Conservation (phyloP, 2,797 vertebrate genomes). For the Notolepis coatsorum region DNA sequence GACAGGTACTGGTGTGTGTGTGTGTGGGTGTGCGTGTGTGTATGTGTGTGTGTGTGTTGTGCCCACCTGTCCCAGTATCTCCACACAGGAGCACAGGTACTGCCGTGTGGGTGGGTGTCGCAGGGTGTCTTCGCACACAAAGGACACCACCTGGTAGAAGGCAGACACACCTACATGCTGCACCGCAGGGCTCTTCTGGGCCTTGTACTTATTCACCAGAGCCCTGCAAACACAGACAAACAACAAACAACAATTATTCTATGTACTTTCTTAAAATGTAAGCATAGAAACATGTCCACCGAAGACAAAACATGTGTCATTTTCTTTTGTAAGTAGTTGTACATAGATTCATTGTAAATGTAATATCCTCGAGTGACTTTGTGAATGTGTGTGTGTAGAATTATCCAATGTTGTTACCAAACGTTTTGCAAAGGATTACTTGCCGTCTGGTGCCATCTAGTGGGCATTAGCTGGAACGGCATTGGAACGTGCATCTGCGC, state of each 20-base stretch:
- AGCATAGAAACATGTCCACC: not conserved
- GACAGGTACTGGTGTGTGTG: constrained; percentile 96
- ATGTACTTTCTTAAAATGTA: not conserved
- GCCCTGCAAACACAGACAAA: constrained; percentile 74
- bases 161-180: constrained; percentile 91
- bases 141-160: constrained; percentile 93
- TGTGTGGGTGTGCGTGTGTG: constrained; percentile 75
- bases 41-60: not conserved
- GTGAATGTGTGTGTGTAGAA: too few species aligned
- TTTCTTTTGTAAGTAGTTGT: too few species aligned
- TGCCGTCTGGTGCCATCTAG: too few species aligned
- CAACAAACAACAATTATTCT: not conserved
- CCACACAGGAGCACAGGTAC: constrained; percentile 95
- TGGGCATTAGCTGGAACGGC: too few species aligned
- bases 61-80: constrained; percentile 94
- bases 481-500: too few species aligned
- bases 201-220: constrained; percentile 93
- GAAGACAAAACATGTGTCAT: not conserved
- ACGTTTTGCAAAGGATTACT: too few species aligned
- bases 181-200: constrained; percentile 84
- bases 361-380: too few species aligned
- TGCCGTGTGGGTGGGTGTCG: constrained; percentile 95
- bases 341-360: too few species aligned
- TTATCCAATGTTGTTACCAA: too few species aligned
- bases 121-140: constrained; percentile 94